These are phyloP conservation scores for Hipparchia semele DNA, from an alignment of 2,888 invertebrate species.

Conservation along the genomic window DNA sequence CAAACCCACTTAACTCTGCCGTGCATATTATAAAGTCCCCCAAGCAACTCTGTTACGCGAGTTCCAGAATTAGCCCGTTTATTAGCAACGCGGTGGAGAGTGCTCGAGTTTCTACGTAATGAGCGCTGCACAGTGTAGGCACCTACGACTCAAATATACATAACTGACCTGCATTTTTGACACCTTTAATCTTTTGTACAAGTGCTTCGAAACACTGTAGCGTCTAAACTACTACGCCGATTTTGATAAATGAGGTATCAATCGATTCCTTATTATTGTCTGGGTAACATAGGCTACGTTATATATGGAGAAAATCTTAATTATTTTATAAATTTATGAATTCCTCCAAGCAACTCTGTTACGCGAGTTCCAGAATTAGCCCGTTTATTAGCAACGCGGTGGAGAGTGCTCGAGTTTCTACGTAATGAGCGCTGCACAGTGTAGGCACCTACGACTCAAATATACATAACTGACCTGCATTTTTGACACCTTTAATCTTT, in stretches of 20 bases:
- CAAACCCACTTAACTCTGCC: background rate
- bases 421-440: constrained; percentile 34
- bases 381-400: constrained; percentile 36
- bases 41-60: constrained; percentile 10
- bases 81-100: constrained; percentile 35
- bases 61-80: constrained; percentile 36
- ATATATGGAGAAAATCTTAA: too few relatives aligned
- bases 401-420: constrained; percentile 29
- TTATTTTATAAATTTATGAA: too few relatives aligned
- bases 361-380: constrained; percentile 31
- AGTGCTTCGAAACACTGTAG: background rate
- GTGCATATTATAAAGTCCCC: constrained; percentile 8
- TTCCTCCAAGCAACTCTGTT: background rate
- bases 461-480: constrained; percentile 36
- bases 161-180: constrained; percentile 35
- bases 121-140: constrained; percentile 23
- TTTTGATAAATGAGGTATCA: too few relatives aligned
- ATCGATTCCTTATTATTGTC: too few relatives aligned
- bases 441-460: constrained; percentile 12
- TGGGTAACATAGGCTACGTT: too few relatives aligned
- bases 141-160: constrained; percentile 25
- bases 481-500: constrained; percentile 27
- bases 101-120: constrained; percentile 33
- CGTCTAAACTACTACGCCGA: too few relatives aligned
- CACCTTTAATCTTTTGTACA: constrained; percentile 21